Evolutionary conservation across 2,888 invertebrate genomes (phyloP).

Genomic region (Callyntrura guangdongensis): DNA sequence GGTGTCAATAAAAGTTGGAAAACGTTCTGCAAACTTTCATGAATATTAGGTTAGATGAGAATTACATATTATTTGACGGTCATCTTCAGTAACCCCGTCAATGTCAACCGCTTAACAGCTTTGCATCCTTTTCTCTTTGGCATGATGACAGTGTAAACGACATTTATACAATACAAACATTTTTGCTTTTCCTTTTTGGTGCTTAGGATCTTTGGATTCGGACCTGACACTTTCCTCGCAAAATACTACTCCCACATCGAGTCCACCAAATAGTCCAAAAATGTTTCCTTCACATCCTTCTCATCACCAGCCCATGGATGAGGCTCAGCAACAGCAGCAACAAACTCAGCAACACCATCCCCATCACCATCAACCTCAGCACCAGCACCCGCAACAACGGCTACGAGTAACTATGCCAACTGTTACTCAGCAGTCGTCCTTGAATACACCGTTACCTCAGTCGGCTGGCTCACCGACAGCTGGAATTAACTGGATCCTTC

Average conservation of each 20-base stretch:
- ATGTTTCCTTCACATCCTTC: constrained; percentile 84
- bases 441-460: constrained; percentile 87
- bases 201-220: constrained; percentile 86
- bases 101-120: not conserved
- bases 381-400: constrained; percentile 85
- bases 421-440: constrained; percentile 87
- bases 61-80: not conserved
- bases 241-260: constrained; percentile 88
- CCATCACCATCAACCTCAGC: constrained; percentile 85
- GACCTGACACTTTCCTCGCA: constrained; percentile 86
- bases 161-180: not conserved
- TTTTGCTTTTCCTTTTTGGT: not conserved
- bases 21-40: not conserved
- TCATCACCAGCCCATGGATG: constrained; percentile 84
- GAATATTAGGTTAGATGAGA: not conserved
- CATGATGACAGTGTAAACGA: not conserved
- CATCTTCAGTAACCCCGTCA: too few species aligned
- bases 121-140: not conserved
- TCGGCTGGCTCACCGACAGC: constrained; percentile 87
- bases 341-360: constrained; percentile 86
- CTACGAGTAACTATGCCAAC: constrained; percentile 84
- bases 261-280: constrained; percentile 85
- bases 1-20: too few species aligned
- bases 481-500: constrained; percentile 90
- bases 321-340: constrained; percentile 86